Percentiles rank a stretch among this genome's conserved stretches.
Conservation (phyloP, 2,888 invertebrate species). For the Zygogramma bicolorata region DNA sequence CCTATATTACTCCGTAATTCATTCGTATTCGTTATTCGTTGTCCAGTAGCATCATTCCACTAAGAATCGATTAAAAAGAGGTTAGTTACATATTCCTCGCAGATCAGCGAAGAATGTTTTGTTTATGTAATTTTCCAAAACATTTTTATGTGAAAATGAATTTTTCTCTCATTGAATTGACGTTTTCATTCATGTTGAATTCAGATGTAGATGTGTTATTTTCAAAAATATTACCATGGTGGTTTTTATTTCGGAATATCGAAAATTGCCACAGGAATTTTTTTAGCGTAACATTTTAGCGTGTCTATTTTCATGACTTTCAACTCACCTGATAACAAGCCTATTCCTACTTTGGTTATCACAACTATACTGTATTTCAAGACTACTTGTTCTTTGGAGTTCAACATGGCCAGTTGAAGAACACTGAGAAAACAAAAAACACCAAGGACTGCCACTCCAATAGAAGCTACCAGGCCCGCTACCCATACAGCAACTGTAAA, state of each 20-base stretch:
- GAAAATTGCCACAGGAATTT: too few species aligned
- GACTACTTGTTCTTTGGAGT: conserved; percentile 84
- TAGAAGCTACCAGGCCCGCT: conserved; percentile 83
- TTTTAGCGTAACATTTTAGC: neutral
- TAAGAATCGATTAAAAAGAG: too few species aligned
- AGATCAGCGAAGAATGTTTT: too few species aligned
- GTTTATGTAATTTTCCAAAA: too few species aligned
- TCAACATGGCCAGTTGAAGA: conserved; percentile 88
- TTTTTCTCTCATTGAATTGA: too few species aligned
- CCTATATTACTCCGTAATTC: too few species aligned
- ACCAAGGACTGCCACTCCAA: conserved; percentile 80
- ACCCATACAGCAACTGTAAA: conserved; percentile 83
- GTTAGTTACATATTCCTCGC: too few species aligned
- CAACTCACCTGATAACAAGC: conserved; percentile 81
- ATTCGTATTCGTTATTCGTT: too few species aligned
- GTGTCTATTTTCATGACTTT: neutral
- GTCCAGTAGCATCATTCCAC: too few species aligned
- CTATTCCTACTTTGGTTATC: conserved; percentile 82
- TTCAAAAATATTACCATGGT: neutral
- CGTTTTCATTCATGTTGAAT: too few species aligned
- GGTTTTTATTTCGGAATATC: neutral
- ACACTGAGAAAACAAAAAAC: conserved; percentile 84
- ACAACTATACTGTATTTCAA: conserved; percentile 83
- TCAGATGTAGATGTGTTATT: too few species aligned
- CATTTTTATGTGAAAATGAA: too few species aligned